Evolutionary conservation across 2,113 vertebrate genomes (phyloP).

Genomic region (Rhadina sibilatrix): DNA sequence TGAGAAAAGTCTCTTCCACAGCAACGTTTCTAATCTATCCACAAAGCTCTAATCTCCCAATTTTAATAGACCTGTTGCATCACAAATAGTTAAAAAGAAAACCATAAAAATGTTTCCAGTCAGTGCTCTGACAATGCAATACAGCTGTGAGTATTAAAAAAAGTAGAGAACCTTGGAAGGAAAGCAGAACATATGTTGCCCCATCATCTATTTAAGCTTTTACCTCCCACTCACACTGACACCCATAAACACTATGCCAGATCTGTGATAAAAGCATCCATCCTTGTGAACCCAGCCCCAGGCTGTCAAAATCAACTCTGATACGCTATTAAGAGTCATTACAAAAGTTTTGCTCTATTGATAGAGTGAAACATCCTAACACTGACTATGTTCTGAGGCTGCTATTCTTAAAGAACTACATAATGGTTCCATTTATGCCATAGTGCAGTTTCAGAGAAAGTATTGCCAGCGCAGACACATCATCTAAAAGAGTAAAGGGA

Average conservation of each 20-base stretch:
- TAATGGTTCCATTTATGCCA: background rate
- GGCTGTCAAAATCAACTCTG: slow-evolving; percentile 1
- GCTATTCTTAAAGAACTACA: background rate
- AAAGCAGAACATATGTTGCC: background rate
- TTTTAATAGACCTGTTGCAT: background rate
- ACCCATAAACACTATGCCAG: background rate
- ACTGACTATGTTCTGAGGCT: background rate
- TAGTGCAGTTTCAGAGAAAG: background rate
- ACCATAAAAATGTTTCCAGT: background rate
- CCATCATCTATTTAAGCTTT: background rate
- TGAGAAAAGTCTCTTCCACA: background rate
- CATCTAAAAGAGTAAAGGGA: background rate
- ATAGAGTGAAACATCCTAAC: background rate
- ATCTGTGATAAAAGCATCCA: background rate
- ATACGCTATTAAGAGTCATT: background rate
- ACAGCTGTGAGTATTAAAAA: background rate
- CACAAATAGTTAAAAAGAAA: background rate
- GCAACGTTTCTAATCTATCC: background rate
- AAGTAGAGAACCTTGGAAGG: background rate
- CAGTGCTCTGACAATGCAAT: background rate
- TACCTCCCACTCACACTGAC: slow-evolving; percentile 28
- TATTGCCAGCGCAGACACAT: background rate
- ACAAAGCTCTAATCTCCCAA: background rate
- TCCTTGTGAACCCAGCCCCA: background rate
- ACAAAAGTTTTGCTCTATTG: background rate